Evolutionary conservation across 2,113 vertebrate species (phyloP).

Genomic region (Ptilonorhynchus violaceus): DNA sequence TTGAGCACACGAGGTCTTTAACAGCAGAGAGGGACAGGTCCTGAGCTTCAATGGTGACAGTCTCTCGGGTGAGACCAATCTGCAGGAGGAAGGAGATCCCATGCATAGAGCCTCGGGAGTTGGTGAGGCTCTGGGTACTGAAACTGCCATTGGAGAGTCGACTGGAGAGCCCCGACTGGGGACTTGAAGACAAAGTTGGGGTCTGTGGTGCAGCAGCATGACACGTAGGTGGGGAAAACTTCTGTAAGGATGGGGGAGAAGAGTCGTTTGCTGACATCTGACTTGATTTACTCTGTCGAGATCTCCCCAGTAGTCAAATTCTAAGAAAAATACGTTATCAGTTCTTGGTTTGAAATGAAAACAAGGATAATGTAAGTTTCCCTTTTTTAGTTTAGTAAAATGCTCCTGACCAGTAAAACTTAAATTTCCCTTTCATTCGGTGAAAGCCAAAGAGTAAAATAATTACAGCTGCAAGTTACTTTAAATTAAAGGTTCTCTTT

Average conservation of each 20-base stretch:
- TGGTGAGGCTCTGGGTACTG: slow-evolving; percentile 88
- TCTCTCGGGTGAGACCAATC: slow-evolving; percentile 94
- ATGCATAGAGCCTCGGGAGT: slow-evolving; percentile 89
- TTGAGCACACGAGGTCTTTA: slow-evolving; percentile 95
- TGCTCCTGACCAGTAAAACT: not conserved
- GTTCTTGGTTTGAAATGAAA: slow-evolving; percentile 17
- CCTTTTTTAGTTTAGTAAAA: slow-evolving; percentile 59
- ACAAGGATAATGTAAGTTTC: slow-evolving; percentile 6
- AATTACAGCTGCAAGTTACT: slow-evolving; percentile 48
- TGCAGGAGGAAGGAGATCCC: slow-evolving; percentile 94
- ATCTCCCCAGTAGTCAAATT: slow-evolving; percentile 48
- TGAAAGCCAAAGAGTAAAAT: slow-evolving; percentile 52
- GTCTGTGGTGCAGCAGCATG: slow-evolving; percentile 80
- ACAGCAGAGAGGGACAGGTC: slow-evolving; percentile 92
- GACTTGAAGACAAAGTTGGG: slow-evolving; percentile 82
- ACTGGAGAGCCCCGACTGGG: slow-evolving; percentile 82
- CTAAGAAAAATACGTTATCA: slow-evolving; percentile 7
- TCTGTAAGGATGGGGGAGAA: slow-evolving; percentile 90
- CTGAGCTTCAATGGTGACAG: slow-evolving; percentile 91
- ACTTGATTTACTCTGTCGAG: slow-evolving; percentile 75
- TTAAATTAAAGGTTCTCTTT: slow-evolving; percentile 50
- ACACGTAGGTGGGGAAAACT: slow-evolving; percentile 83
- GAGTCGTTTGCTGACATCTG: slow-evolving; percentile 95
- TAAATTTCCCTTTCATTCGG: slow-evolving; percentile 62
- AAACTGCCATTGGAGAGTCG: slow-evolving; percentile 93